Conservation (phyloP, 2,888 invertebrate species). For the Erebia palarica region DNA sequence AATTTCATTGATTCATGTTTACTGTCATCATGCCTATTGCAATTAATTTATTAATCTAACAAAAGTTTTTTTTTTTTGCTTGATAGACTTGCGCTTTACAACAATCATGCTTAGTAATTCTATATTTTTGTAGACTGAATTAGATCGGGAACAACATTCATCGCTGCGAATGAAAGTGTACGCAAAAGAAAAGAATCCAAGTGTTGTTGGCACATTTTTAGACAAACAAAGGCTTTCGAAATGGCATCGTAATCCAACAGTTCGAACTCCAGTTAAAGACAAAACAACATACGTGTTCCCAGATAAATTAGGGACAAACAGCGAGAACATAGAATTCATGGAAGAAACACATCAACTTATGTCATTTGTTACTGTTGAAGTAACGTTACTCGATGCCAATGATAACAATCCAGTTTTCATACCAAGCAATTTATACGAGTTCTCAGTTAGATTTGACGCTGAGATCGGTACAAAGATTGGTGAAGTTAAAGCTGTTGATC, state of each 20-base stretch:
- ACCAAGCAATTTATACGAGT: conserved; percentile 92
- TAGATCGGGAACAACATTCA: conserved; percentile 90
- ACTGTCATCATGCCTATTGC: too few species aligned
- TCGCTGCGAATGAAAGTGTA: conserved; percentile 89
- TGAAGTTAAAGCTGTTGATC: conserved; percentile 90
- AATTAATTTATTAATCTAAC: neutral
- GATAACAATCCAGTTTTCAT: conserved; percentile 95
- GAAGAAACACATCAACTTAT: conserved; percentile 68
- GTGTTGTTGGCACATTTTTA: conserved; percentile 82
- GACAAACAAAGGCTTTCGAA: conserved; percentile 71
- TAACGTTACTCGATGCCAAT: conserved; percentile 93
- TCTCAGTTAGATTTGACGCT: conserved; percentile 86
- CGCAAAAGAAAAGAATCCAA: conserved; percentile 89
- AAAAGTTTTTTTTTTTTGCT: too few species aligned
- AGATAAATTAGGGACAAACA: conserved; percentile 67
- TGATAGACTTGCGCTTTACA: too few species aligned
- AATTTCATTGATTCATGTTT: too few species aligned
- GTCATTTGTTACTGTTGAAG: conserved; percentile 88
- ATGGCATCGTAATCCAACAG: conserved; percentile 62
- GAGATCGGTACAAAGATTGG: conserved; percentile 88
- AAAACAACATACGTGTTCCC: conserved; percentile 77
- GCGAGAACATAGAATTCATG: conserved; percentile 70
- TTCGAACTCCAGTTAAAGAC: conserved; percentile 56
- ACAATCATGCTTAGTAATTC: too few species aligned
- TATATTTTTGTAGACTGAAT: conserved; percentile 78